Evolutionary conservation across 2,888 invertebrate species (phyloP).

Genomic region (Keiferia lycopersicella): DNA sequence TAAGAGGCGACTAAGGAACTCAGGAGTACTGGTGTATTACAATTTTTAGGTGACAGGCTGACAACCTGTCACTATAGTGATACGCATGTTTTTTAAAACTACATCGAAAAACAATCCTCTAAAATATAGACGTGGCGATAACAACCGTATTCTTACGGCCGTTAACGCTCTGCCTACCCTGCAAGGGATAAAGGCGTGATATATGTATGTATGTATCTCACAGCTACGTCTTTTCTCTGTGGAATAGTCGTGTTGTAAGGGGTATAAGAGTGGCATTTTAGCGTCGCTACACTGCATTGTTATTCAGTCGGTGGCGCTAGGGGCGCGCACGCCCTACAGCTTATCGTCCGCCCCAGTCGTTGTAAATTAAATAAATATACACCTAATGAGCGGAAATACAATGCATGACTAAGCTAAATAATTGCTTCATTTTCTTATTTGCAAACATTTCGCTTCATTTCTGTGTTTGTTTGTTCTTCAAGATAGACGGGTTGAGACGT

Average conservation of each 20-base stretch:
- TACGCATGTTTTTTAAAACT: too few relatives aligned
- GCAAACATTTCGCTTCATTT: slow-evolving; percentile 41
- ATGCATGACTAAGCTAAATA: slow-evolving; percentile 76
- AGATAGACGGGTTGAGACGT: slow-evolving; percentile 1
- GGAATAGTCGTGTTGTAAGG: slow-evolving; percentile 37
- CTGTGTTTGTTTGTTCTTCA: slow-evolving; percentile 25
- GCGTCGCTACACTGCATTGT: slow-evolving; percentile 66
- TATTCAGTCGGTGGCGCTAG: slow-evolving; percentile 73
- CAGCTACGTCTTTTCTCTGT: too few relatives aligned
- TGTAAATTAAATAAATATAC: slow-evolving; percentile 81
- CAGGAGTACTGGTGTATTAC: too few relatives aligned
- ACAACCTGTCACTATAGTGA: too few relatives aligned
- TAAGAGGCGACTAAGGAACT: too few relatives aligned
- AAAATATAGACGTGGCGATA: too few relatives aligned
- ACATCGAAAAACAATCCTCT: too few relatives aligned
- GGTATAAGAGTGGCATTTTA: slow-evolving; percentile 64
- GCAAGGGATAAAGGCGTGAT: too few relatives aligned
- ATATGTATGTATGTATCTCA: too few relatives aligned
- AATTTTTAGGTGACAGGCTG: too few relatives aligned
- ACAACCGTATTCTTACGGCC: too few relatives aligned
- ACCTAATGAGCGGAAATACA: slow-evolving; percentile 80
- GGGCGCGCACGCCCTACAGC: slow-evolving; percentile 73
- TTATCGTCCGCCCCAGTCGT: slow-evolving; percentile 77
- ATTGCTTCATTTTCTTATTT: slow-evolving; percentile 69
- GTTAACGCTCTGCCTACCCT: too few relatives aligned